Conservation (phyloP, 2,113 vertebrate genomes). For the Seriola rivoliana region DNA sequence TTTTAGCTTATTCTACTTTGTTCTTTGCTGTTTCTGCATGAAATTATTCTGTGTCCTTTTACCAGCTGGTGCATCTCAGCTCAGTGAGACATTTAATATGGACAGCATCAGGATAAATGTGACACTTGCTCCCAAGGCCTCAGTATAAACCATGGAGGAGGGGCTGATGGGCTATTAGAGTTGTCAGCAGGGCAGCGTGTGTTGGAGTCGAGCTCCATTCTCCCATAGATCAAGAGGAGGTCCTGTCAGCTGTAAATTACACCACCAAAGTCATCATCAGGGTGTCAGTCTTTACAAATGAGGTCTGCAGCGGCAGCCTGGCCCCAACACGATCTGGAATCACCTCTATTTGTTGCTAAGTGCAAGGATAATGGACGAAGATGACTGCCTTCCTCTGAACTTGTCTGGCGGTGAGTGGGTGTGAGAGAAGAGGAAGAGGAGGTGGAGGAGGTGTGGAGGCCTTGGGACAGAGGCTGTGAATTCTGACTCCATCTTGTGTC, state of each 20-base stretch:
- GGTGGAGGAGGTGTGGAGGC: constrained; percentile 1
- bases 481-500: constrained; percentile 27
- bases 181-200: constrained; percentile 32
- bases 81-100: constrained; percentile 19
- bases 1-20: not conserved
- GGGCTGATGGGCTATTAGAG: constrained; percentile 34
- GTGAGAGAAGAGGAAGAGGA: not conserved
- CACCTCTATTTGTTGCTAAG: constrained; percentile 55
- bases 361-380: constrained; percentile 48
- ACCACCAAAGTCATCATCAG: constrained; percentile 43
- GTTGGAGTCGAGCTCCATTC: constrained; percentile 23
- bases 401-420: not conserved
- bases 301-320: constrained; percentile 41
- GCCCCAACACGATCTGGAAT: constrained; percentile 26
- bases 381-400: constrained; percentile 17
- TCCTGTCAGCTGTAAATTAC: constrained; percentile 56
- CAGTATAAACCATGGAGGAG: constrained; percentile 17
- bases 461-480: not conserved
- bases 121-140: constrained; percentile 16
- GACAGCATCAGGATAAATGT: constrained; percentile 44
- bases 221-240: constrained; percentile 17
- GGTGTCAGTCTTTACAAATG: constrained; percentile 51
- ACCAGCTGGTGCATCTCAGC: constrained; percentile 1
- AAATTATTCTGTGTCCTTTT: constrained; percentile 8
- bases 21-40: not conserved